Conservation (phyloP, 53 echinoderm and acorn worm species). For the Stichopus horrens region DNA sequence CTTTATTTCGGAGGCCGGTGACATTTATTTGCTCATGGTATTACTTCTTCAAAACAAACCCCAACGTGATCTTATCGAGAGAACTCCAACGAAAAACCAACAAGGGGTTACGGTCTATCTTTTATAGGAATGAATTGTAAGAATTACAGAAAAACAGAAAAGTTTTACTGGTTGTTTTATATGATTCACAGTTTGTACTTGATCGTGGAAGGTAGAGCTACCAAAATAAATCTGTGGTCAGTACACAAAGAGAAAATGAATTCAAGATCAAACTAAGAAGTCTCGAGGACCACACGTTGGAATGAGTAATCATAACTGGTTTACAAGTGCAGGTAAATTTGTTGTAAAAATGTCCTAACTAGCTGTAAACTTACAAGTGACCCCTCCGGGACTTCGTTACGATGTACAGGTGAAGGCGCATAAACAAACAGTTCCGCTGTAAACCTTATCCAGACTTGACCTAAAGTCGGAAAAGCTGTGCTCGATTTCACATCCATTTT, state of each 20-base stretch:
- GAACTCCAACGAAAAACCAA: conserved; percentile 36
- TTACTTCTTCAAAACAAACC: conserved; percentile 50
- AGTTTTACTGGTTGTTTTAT: background rate
- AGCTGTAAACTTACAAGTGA: background rate
- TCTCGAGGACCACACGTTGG: conserved; percentile 20
- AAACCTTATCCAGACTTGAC: too few relatives aligned
- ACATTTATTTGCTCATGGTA: conserved; percentile 43
- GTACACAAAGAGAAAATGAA: conserved; percentile 3
- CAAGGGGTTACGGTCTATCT: conserved; percentile 30
- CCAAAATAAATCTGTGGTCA: conserved; percentile 24
- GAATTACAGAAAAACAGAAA: background rate
- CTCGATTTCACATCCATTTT: too few relatives aligned
- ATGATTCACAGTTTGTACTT: conserved; percentile 1
- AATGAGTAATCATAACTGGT: background rate
- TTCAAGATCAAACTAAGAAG: background rate
- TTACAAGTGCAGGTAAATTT: conserved; percentile 6
- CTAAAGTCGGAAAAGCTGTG: too few relatives aligned
- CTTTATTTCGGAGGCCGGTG: conserved; percentile 23
- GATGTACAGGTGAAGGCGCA: background rate
- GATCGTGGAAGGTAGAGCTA: background rate
- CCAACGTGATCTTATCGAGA: conserved; percentile 16
- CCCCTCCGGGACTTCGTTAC: background rate
- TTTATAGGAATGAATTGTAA: background rate
- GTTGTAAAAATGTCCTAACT: background rate
- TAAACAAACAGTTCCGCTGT: background rate